Evolutionary conservation across 2,797 vertebrate species (phyloP).

Genomic region (Myripristis murdjan): DNA sequence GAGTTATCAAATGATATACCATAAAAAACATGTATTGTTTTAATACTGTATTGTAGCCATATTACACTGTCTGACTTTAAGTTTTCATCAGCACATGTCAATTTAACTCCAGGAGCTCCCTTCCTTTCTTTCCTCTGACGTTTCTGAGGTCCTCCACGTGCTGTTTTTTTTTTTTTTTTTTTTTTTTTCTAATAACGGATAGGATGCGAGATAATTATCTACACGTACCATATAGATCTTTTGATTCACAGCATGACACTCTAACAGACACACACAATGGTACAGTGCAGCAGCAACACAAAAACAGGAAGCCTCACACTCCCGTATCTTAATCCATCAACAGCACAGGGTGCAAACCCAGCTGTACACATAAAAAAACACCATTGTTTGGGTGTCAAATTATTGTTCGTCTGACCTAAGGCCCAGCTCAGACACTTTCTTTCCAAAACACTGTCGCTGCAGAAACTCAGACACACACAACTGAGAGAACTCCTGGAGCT

Average conservation of each 20-base stretch:
- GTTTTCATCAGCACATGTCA: not conserved
- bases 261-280: not conserved
- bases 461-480: conserved; percentile 31
- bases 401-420: conserved; percentile 49
- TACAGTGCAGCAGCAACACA: conserved; percentile 25
- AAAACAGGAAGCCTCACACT: conserved; percentile 75
- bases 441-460: conserved; percentile 41
- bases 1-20: not conserved
- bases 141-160: not conserved
- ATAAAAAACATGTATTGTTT: not conserved
- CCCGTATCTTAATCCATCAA: conserved; percentile 43
- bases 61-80: not conserved
- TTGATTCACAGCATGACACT: conserved; percentile 26
- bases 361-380: conserved; percentile 32
- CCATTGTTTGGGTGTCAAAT: conserved; percentile 61
- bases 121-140: not conserved
- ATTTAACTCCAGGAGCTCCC: not conserved
- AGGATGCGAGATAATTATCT: conserved; percentile 1
- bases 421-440: conserved; percentile 33
- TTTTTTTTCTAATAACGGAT: too few relatives aligned
- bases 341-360: conserved; percentile 29
- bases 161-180: not conserved
- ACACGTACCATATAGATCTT: not conserved
- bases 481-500: conserved; percentile 32
- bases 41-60: not conserved